Evolutionary conservation across 35 echinoderm and acorn worm species (phyloP).

Genomic region (Chiridota heheva): DNA sequence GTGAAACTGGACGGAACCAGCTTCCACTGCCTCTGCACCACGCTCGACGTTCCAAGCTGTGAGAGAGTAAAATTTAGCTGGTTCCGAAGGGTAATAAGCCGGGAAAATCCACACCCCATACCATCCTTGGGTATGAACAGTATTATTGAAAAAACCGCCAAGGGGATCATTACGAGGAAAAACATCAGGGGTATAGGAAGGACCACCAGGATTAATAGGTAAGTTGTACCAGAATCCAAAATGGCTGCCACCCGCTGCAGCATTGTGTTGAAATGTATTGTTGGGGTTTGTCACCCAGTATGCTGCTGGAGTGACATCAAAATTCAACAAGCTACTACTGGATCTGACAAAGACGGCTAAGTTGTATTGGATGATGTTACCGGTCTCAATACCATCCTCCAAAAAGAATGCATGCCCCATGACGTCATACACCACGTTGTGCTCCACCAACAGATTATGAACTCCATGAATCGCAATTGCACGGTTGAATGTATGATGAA

Average conservation of each 20-base stretch:
- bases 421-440: conserved; percentile 76
- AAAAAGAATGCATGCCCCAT: conserved; percentile 80
- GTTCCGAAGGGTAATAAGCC: conserved; percentile 46
- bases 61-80: conserved; percentile 42
- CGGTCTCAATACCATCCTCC: conserved; percentile 81
- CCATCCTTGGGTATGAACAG: conserved; percentile 65
- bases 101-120: conserved; percentile 78
- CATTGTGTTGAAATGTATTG: conserved; percentile 72
- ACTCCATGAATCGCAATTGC: conserved; percentile 70
- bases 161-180: conserved; percentile 61
- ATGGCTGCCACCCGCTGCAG: conserved; percentile 66
- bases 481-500: conserved; percentile 73
- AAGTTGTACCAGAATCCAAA: conserved; percentile 79
- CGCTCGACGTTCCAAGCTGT: conserved; percentile 64
- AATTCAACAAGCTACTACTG: conserved; percentile 68
- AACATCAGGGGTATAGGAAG: conserved; percentile 55
- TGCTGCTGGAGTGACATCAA: conserved; percentile 74
- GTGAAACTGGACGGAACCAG: conserved; percentile 62
- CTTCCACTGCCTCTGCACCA: conserved; percentile 62
- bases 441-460: conserved; percentile 67
- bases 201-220: conserved; percentile 56
- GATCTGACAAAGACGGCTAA: conserved; percentile 67
- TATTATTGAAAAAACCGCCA: conserved; percentile 63
- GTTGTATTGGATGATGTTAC: conserved; percentile 86
- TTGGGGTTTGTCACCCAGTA: conserved; percentile 83